These are phyloP conservation scores for Hippoglossus hippoglossus DNA, from an alignment of 2,797 vertebrate species.

Conservation along the genomic window DNA sequence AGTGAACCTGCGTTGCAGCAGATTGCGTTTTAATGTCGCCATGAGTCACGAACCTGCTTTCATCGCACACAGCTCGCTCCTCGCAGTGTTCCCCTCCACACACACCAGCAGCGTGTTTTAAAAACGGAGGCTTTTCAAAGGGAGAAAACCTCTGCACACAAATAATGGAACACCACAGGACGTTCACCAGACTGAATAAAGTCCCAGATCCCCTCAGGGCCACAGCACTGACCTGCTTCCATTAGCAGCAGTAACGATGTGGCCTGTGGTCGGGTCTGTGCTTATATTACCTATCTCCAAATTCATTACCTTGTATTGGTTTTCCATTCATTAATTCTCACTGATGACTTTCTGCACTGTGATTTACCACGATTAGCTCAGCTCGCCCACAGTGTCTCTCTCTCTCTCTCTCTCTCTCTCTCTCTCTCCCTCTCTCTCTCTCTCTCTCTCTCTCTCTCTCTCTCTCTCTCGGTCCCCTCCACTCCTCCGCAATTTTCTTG, in stretches of 20 bases:
- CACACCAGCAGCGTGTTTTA: neutral
- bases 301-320: neutral
- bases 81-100: neutral
- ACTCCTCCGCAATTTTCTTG: neutral
- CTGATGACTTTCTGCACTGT: no score
- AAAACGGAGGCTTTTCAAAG: slow-evolving; percentile 11
- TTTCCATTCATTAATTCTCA: no score
- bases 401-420: no score
- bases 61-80: slow-evolving; percentile 28
- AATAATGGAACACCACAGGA: neutral
- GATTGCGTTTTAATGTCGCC: slow-evolving; percentile 56
- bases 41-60: slow-evolving; percentile 48
- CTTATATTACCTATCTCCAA: neutral
- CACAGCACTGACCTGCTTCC: neutral
- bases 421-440: no score
- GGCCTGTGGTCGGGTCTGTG: slow-evolving; percentile 4
- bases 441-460: no score
- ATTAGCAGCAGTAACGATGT: slow-evolving; percentile 5
- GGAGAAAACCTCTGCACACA: neutral
- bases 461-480: no score
- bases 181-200: neutral
- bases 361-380: no score
- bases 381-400: no score
- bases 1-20: slow-evolving; percentile 51
- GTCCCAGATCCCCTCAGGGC: slow-evolving; percentile 24